A percentile compares a stretch with the other conserved stretches of the same genome.
These are phyloP conservation scores for Cataglyphis cursor DNA, from an alignment of 2,888 invertebrate genomes.

Conservation along the genomic window DNA sequence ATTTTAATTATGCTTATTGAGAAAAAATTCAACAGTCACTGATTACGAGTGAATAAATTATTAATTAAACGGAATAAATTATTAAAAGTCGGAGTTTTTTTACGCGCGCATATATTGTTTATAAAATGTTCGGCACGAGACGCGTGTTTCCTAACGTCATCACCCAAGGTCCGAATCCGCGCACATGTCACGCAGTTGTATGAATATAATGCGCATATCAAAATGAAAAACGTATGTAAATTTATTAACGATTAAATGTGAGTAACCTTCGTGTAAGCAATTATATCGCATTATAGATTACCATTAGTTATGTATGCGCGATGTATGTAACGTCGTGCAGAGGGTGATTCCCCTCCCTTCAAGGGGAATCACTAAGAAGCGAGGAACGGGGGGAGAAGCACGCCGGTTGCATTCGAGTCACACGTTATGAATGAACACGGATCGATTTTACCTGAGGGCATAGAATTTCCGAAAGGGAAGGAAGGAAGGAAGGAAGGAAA, in stretches of 20 bases:
- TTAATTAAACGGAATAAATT: neutral
- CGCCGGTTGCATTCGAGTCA: neutral
- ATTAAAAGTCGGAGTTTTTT: neutral
- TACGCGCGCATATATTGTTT: too few species aligned
- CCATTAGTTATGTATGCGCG: neutral
- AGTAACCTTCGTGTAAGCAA: slow-evolving; percentile 24
- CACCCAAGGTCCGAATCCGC: neutral
- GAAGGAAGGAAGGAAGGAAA: too few species aligned
- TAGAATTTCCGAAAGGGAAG: neutral
- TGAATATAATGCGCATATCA: neutral
- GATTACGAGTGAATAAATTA: neutral
- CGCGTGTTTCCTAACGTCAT: neutral
- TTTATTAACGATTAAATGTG: slow-evolving; percentile 22
- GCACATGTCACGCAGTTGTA: too few species aligned
- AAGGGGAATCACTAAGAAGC: neutral
- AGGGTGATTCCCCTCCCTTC: neutral
- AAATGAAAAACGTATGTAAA: neutral
- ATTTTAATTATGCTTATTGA: neutral
- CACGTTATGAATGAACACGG: slow-evolving; percentile 45
- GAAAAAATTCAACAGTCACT: too few species aligned
- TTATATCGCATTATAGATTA: slow-evolving; percentile 11
- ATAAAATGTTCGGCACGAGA: neutral
- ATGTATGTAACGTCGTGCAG: neutral
- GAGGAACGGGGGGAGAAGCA: neutral
- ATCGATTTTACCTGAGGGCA: slow-evolving; percentile 1